These are phyloP conservation scores for Ceyx cyanopectus DNA, from an alignment of 2,113 vertebrate species.

Conservation along the genomic window DNA sequence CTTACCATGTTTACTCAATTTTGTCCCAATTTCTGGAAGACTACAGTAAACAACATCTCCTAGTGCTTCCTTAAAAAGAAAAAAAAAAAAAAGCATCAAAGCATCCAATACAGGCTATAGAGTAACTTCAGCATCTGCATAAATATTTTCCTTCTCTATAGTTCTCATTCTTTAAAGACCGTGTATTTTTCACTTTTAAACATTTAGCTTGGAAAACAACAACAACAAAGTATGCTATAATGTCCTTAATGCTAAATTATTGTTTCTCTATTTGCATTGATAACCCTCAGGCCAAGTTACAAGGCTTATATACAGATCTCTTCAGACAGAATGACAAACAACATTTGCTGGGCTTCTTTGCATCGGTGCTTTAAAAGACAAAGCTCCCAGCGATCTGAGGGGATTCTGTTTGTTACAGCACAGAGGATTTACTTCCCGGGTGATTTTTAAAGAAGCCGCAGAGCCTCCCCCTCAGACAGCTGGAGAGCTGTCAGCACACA, in stretches of 20 bases:
- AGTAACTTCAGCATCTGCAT: neutral
- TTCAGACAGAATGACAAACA: neutral
- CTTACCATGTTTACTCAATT: slow-evolving; percentile 91
- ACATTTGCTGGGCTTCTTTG: neutral
- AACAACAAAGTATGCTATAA: neutral
- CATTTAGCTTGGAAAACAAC: neutral
- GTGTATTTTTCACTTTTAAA: neutral
- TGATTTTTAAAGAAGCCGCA: neutral
- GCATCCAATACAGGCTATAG: neutral
- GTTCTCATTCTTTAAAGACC: neutral
- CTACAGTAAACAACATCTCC: slow-evolving; percentile 98
- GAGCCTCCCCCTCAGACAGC: neutral
- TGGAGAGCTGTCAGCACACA: neutral
- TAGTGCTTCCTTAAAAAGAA: slow-evolving; percentile 86
- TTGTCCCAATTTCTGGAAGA: slow-evolving; percentile 93
- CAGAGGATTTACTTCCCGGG: neutral
- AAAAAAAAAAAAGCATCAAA: slow-evolving; percentile 18
- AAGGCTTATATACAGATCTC: neutral
- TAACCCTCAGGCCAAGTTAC: neutral
- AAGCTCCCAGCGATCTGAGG: neutral
- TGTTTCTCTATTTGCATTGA: neutral
- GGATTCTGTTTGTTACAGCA: neutral
- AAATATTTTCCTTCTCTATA: neutral
- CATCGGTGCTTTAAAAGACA: neutral
- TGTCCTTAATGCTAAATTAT: neutral